phyloP scores from a whole-genome alignment of 2,797 vertebrate genomes.

The Adrianichthys oophorus region DNA sequence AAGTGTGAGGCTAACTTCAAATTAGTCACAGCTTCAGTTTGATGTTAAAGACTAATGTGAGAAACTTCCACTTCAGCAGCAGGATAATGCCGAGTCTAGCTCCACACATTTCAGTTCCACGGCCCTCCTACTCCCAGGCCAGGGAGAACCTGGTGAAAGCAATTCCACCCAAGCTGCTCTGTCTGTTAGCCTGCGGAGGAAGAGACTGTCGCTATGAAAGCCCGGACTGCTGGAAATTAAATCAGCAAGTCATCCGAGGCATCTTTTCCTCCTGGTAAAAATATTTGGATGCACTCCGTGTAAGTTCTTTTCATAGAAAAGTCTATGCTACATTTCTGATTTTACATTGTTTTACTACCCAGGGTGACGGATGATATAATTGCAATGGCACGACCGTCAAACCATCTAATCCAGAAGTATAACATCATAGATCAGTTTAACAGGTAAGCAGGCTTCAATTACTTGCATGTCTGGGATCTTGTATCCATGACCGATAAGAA shows the following conservation, averaged over 20 bases:
- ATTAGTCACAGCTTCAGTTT: not conserved
- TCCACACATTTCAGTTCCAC: slow-evolving; percentile 70
- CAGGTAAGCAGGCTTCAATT: slow-evolving; percentile 59
- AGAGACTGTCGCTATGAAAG: slow-evolving; percentile 83
- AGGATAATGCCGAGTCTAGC: slow-evolving; percentile 62
- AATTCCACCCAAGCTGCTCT: slow-evolving; percentile 80
- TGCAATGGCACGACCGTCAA: slow-evolving; percentile 83
- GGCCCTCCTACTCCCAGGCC: slow-evolving; percentile 80
- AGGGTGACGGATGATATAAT: slow-evolving; percentile 85
- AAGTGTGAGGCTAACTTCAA: not conserved
- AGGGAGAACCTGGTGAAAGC: slow-evolving; percentile 82
- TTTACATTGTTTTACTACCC: slow-evolving; percentile 6
- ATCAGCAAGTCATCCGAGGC: slow-evolving; percentile 80
- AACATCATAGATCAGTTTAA: slow-evolving; percentile 82
- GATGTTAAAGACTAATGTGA: slow-evolving; percentile 6
- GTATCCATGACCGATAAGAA: not conserved
- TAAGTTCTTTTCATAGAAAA: not conserved
- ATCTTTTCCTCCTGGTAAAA: slow-evolving; percentile 84
- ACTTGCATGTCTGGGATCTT: slow-evolving; percentile 2
- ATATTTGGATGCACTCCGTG: not conserved
- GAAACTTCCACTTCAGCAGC: slow-evolving; percentile 5
- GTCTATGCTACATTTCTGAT: slow-evolving; percentile 1
- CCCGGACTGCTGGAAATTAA: slow-evolving; percentile 77
- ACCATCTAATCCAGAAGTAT: slow-evolving; percentile 76
- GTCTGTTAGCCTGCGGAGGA: slow-evolving; percentile 82